A percentile compares a stretch with the other conserved stretches of the same genome.
These are phyloP conservation scores for Euleptes europaea DNA, from an alignment of 2,113 vertebrate species.

Conservation along the genomic window DNA sequence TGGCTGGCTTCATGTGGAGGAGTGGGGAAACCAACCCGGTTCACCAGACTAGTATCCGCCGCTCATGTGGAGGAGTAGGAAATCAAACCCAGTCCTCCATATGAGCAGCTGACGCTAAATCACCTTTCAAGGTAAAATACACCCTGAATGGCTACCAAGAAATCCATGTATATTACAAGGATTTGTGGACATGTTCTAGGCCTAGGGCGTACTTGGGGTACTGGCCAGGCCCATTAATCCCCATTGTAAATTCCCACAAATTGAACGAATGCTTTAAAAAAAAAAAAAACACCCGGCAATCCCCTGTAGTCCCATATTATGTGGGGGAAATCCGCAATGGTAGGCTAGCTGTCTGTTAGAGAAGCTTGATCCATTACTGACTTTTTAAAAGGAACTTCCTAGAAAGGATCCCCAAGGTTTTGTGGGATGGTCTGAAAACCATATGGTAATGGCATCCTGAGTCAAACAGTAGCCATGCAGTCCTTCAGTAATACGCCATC, in stretches of 20 bases:
- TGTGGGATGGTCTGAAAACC: not conserved
- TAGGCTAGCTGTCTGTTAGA: not conserved
- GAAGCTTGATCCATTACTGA: not conserved
- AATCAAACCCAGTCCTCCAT: too few relatives aligned
- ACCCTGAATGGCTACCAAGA: not conserved
- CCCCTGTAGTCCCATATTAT: not conserved
- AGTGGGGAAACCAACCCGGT: too few relatives aligned
- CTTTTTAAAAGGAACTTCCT: not conserved
- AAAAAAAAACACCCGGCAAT: not conserved
- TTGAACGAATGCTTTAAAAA: not conserved
- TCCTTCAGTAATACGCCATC: not conserved
- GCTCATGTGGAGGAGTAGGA: too few relatives aligned
- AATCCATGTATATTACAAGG: not conserved
- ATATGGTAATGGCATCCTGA: not conserved
- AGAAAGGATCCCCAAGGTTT: not conserved
- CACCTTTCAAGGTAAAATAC: too few relatives aligned
- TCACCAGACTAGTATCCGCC: too few relatives aligned
- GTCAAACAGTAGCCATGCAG: not conserved
- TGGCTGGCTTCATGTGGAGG: too few relatives aligned
- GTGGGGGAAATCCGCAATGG: not conserved
- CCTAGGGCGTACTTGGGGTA: too few relatives aligned
- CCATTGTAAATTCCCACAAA: not conserved
- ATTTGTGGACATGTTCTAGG: not conserved
- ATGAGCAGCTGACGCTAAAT: too few relatives aligned
- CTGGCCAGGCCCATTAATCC: not conserved